A percentile compares a stretch with the other conserved stretches of the same genome.
Conservation (phyloP, 2,888 invertebrate species). For the Troglohyphantes excavatus region DNA sequence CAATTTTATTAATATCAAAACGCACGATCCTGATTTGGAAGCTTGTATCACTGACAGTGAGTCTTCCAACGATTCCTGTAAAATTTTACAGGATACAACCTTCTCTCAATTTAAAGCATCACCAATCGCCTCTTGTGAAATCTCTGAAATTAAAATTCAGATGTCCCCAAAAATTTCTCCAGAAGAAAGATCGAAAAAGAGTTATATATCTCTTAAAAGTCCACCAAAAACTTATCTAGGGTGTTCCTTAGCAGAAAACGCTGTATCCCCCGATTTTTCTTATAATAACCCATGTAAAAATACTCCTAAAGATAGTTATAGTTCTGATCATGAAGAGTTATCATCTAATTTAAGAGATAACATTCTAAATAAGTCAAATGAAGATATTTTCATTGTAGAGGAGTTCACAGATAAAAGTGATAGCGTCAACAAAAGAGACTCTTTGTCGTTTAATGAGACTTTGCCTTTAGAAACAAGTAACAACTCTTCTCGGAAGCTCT, state of each 20-base stretch:
- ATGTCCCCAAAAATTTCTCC: not conserved
- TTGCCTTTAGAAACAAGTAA: not conserved
- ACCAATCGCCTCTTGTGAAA: not conserved
- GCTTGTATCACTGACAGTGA: not conserved
- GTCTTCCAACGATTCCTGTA: constrained; percentile 56
- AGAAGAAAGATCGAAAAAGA: not conserved
- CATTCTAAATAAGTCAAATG: not conserved
- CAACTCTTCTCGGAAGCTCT: not conserved
- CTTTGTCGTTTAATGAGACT: not conserved
- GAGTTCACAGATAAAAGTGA: not conserved
- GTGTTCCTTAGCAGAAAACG: not conserved
- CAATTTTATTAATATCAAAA: not conserved
- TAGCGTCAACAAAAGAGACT: not conserved
- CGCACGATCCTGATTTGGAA: not conserved
- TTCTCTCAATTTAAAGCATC: not conserved
- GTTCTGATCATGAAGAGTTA: not conserved
- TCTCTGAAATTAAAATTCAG: not conserved
- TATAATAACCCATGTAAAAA: not conserved
- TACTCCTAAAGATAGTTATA: not conserved
- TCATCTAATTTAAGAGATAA: not conserved
- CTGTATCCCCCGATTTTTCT: not conserved
- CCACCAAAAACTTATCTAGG: not conserved
- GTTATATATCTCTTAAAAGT: not conserved
- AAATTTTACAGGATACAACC: constrained; percentile 24
- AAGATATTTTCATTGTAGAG: not conserved